Evolutionary conservation across 2,797 vertebrate genomes (phyloP), one percentile per base, ranked within the genome.

Genomic region (Pagetopsis macropterus): DNA sequence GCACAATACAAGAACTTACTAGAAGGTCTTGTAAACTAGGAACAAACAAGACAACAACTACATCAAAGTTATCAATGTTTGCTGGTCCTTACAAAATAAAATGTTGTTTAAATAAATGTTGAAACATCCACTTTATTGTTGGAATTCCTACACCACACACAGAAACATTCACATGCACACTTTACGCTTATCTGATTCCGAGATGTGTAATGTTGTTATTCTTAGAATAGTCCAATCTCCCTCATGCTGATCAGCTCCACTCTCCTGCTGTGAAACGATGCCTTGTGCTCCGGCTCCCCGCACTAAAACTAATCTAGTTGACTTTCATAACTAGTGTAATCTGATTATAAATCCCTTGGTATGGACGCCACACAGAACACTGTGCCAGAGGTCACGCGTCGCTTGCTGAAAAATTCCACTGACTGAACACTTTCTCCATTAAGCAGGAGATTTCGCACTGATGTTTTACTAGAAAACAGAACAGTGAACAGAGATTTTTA

Each of bases 301-400:
- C 64, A 37, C 82, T 79, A 79, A 84, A 79, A 78, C 88, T 85
- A 88, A 90, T 90, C 81, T 77, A 57, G 82, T 76, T 88, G 84
- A 91, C 85, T 90, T 91, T 91, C 87, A 92, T 90, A 90, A 90
- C 87, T 85, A 82, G 69, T 65, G 63, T 90, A 92, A 91, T 89
- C 87, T 88, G 84, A 87, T 92, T 91, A 90, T 80, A 81, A 87
- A 84, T 82, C 79, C 81, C 65, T 37, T 50, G 81, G 70, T 87
- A 84, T 81, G 75, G 70, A 78, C 76, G 23, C 62, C 75, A 75
- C 74, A 72, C 79, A 81, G 65, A 87, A 82, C 83, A 89, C 74
- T 79, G 83, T 77, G 73, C 84, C 85, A 87, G 82, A 89, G 87
- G 86, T 92, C 88, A 90, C 84, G 85, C 69, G 84, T 70, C 15